Percentiles rank a stretch among this genome's conserved stretches.
Conservation (phyloP, 2,113 vertebrate genomes). For the Carollia perspicillata region DNA sequence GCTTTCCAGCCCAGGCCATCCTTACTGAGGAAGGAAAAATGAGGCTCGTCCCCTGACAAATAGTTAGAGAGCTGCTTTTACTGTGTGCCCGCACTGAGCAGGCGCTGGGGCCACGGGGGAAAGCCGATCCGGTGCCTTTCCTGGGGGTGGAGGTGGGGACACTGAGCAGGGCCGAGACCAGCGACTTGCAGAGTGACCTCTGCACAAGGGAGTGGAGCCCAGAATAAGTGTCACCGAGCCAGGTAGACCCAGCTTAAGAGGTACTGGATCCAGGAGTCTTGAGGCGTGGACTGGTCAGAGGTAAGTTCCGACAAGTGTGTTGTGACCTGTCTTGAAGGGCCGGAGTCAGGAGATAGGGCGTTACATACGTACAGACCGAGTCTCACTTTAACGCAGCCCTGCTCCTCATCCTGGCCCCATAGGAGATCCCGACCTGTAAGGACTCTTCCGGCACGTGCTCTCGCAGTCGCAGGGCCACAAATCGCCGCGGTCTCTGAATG, state of each 20-base stretch:
- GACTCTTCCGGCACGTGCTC: background rate
- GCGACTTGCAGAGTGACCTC: background rate
- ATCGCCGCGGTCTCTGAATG: background rate
- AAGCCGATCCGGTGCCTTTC: background rate
- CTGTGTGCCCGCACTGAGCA: background rate
- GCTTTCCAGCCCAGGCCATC: background rate
- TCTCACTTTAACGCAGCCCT: background rate
- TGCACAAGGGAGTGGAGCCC: background rate
- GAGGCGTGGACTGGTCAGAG: background rate
- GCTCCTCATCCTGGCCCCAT: rapidly evolving
- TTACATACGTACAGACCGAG: rapidly evolving
- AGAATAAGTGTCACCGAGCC: background rate
- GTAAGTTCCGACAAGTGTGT: background rate
- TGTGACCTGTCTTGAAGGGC: too few species aligned
- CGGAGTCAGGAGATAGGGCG: background rate
- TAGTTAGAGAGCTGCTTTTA: background rate
- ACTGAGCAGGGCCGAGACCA: background rate
- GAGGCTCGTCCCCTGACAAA: background rate
- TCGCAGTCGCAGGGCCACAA: background rate
- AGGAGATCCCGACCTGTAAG: background rate
- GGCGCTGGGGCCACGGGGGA: background rate
- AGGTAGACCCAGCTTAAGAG: background rate
- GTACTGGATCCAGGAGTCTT: background rate
- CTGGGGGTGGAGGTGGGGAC: background rate
- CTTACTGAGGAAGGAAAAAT: background rate